Percentiles rank a stretch among this genome's conserved stretches.
Evolutionary conservation across 2,888 invertebrate species (phyloP).

Genomic region (Cephus runcator): DNA sequence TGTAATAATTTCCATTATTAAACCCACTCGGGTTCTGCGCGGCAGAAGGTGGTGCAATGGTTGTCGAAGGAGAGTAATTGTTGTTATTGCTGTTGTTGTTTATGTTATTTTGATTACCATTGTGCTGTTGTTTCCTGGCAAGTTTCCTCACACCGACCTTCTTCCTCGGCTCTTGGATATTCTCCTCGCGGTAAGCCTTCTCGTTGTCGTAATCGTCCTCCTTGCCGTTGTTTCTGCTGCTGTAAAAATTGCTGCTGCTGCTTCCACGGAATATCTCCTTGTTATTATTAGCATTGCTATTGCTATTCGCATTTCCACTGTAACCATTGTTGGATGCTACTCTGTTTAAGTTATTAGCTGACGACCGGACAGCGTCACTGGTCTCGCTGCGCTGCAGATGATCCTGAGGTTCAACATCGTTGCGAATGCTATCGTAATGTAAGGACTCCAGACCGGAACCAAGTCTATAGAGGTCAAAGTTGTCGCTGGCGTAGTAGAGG

Average conservation of each 20-base stretch:
- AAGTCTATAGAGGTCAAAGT: slow-evolving; percentile 86
- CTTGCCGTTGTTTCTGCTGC: slow-evolving; percentile 63
- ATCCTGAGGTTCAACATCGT: slow-evolving; percentile 59
- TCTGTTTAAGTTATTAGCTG: slow-evolving; percentile 51
- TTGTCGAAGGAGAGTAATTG: slow-evolving; percentile 41
- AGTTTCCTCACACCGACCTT: slow-evolving; percentile 50
- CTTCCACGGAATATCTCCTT: slow-evolving; percentile 41
- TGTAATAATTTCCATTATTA: slow-evolving; percentile 31
- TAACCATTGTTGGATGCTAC: slow-evolving; percentile 49
- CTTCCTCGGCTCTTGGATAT: slow-evolving; percentile 57
- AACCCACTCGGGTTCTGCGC: slow-evolving; percentile 11
- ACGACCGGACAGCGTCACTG: slow-evolving; percentile 64
- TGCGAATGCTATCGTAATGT: slow-evolving; percentile 60
- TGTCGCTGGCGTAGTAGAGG: slow-evolving; percentile 83
- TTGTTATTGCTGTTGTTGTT: slow-evolving; percentile 36
- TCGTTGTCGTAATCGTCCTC: slow-evolving; percentile 67
- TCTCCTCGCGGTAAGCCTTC: slow-evolving; percentile 68
- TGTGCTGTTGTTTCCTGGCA: slow-evolving; percentile 49
- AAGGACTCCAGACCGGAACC: slow-evolving; percentile 73
- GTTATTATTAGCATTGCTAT: slow-evolving; percentile 47
- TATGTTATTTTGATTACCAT: slow-evolving; percentile 23
- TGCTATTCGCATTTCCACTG: slow-evolving; percentile 57
- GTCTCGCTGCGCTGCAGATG: slow-evolving; percentile 64
- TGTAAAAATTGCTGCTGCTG: slow-evolving; percentile 55
- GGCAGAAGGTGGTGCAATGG: slow-evolving; percentile 29